Conservation (phyloP, 2,888 invertebrate species). For the Harpagoxenus sublaevis region DNA sequence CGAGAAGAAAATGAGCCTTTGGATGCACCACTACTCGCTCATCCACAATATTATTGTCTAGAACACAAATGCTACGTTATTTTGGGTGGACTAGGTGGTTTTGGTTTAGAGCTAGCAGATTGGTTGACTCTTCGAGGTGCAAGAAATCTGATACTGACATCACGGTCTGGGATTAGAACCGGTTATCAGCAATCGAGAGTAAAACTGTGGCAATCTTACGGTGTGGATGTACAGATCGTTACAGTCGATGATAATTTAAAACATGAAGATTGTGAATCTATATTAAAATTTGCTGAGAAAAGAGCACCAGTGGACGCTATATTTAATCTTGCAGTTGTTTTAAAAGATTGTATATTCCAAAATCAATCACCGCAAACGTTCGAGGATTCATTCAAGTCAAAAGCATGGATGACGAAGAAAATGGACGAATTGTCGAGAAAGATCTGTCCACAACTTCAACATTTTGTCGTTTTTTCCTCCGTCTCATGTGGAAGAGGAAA, state of each 20-base stretch:
- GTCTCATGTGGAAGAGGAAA: slow-evolving; percentile 90
- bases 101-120: slow-evolving; percentile 95
- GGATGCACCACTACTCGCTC: too few relatives aligned
- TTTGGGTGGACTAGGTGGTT: slow-evolving; percentile 87
- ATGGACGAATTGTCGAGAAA: slow-evolving; percentile 87
- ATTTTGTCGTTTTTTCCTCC: slow-evolving; percentile 90
- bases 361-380: slow-evolving; percentile 87
- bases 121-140: slow-evolving; percentile 95
- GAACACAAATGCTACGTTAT: too few relatives aligned
- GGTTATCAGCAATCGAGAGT: slow-evolving; percentile 94
- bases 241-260: slow-evolving; percentile 88
- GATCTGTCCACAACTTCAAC: slow-evolving; percentile 85
- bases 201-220: slow-evolving; percentile 90
- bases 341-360: slow-evolving; percentile 87
- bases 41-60: too few relatives aligned
- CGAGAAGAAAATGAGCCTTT: too few relatives aligned
- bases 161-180: slow-evolving; percentile 92
- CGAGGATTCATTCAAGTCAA: slow-evolving; percentile 87
- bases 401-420: slow-evolving; percentile 88
- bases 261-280: slow-evolving; percentile 89
- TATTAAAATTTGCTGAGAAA: slow-evolving; percentile 88
- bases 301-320: slow-evolving; percentile 89
- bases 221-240: slow-evolving; percentile 90
- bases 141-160: slow-evolving; percentile 92
- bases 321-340: slow-evolving; percentile 89